phyloP scores from a whole-genome alignment of 2,797 vertebrate species.

The Lycodopsis pacificus region DNA sequence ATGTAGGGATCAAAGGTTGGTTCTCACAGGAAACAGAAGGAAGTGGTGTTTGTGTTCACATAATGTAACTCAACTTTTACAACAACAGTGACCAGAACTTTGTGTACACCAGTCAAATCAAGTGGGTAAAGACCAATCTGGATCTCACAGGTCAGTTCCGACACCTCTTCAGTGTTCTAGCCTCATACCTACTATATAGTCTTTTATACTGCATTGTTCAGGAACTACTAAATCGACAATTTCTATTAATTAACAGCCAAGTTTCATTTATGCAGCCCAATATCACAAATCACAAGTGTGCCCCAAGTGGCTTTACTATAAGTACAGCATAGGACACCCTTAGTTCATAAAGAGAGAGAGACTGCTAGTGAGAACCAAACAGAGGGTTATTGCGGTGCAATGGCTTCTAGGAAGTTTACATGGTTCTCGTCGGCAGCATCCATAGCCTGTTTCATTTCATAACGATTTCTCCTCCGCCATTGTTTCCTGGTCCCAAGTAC shows the following conservation, averaged over 20 bases:
- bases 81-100: slow-evolving; percentile 38
- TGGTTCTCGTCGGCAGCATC: not conserved
- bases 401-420: not conserved
- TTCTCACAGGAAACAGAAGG: slow-evolving; percentile 82
- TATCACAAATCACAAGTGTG: not conserved
- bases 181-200: not conserved
- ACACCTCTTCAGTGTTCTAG: not conserved
- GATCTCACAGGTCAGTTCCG: not conserved
- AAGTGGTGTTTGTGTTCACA: slow-evolving; percentile 77
- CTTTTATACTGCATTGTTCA: not conserved
- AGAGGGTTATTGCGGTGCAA: not conserved
- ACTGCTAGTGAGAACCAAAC: not conserved
- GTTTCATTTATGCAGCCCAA: not conserved
- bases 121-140: not conserved
- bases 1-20: slow-evolving; percentile 73
- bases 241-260: no score
- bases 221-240: not conserved
- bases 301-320: not conserved
- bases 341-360: not conserved
- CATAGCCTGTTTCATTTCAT: not conserved
- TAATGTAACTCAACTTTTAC: slow-evolving; percentile 56
- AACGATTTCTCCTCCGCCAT: not conserved
- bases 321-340: not conserved
- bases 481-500: no score
- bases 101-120: slow-evolving; percentile 33